phyloP scores from a whole-genome alignment of 2,113 vertebrate genomes.

The Nothobranchius kuhntae region DNA sequence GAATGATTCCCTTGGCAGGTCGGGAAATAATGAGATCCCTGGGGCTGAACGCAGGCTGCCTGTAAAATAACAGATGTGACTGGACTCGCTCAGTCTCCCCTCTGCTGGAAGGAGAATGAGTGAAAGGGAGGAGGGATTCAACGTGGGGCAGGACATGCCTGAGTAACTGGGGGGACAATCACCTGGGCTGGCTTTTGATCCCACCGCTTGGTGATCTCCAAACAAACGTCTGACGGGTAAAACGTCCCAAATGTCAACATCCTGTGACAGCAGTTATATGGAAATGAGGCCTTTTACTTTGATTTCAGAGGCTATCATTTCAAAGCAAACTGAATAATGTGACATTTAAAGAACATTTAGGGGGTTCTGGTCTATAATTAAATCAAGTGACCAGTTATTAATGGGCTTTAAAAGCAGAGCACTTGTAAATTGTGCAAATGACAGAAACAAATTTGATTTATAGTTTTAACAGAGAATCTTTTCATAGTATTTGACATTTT shows the following conservation, averaged over 20 bases:
- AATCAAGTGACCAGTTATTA: conserved; percentile 21
- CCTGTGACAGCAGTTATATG: conserved; percentile 19
- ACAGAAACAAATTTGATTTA: background rate
- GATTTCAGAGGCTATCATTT: conserved; percentile 24
- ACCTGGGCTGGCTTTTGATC: conserved; percentile 52
- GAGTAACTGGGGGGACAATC: conserved; percentile 31
- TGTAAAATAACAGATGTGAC: conserved; percentile 73
- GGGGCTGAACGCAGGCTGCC: conserved; percentile 67
- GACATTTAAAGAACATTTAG: conserved; percentile 62
- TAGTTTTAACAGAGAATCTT: background rate
- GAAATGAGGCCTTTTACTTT: conserved; percentile 37
- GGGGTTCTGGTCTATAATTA: conserved; percentile 41
- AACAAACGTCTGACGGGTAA: conserved; percentile 37
- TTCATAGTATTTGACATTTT: conserved; percentile 28
- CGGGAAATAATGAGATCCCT: conserved; percentile 74
- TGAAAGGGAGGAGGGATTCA: conserved; percentile 37
- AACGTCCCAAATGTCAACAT: conserved; percentile 60
- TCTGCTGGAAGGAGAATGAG: conserved; percentile 36
- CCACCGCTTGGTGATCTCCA: conserved; percentile 32
- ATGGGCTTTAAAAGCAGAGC: conserved; percentile 23
- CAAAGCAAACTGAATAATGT: conserved; percentile 38
- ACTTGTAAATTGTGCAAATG: conserved; percentile 15
- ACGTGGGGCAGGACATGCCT: conserved; percentile 15
- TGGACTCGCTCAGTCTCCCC: conserved; percentile 54
- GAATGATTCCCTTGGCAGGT: conserved; percentile 55